These are phyloP conservation scores for Erythrocercus mccallii DNA, from an alignment of 2,113 vertebrate species.

Conservation along the genomic window DNA sequence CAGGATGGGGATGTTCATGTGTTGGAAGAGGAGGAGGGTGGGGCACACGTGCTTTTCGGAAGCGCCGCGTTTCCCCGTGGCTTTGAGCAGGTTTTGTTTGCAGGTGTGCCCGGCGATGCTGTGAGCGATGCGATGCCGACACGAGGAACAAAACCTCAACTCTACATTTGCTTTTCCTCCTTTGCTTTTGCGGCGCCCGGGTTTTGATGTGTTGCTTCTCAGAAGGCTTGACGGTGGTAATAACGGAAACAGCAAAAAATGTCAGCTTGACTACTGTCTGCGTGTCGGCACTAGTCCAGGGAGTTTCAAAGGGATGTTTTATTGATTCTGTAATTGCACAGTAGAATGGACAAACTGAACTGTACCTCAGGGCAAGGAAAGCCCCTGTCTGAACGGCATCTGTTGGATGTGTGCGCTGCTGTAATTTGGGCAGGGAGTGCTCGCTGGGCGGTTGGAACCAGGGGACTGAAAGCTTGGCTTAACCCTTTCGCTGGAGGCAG, in stretches of 20 bases:
- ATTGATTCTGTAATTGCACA: slow-evolving; percentile 82
- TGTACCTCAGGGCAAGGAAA: slow-evolving; percentile 81
- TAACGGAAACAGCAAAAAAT: slow-evolving; percentile 74
- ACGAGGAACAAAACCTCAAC: slow-evolving; percentile 7
- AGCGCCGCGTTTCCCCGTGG: background rate
- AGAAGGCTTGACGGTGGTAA: slow-evolving; percentile 65
- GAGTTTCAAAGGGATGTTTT: slow-evolving; percentile 88
- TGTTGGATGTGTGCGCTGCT: slow-evolving; percentile 59
- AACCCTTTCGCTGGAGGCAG: slow-evolving; percentile 2
- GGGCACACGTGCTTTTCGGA: background rate
- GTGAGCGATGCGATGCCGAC: background rate
- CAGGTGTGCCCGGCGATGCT: background rate
- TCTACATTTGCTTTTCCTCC: slow-evolving; percentile 35
- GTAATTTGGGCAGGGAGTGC: slow-evolving; percentile 56
- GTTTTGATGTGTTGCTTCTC: slow-evolving; percentile 68
- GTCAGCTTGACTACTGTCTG: slow-evolving; percentile 75
- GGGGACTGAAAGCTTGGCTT: slow-evolving; percentile 34
- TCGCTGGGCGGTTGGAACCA: slow-evolving; percentile 10
- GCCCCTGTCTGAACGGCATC: slow-evolving; percentile 80
- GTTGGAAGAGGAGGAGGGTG: background rate
- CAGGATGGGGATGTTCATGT: background rate
- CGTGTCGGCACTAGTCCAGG: slow-evolving; percentile 81
- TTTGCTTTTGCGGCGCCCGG: slow-evolving; percentile 40
- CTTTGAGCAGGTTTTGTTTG: background rate
- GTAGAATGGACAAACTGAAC: slow-evolving; percentile 79